A percentile compares a stretch with the other conserved stretches of the same genome.
These are phyloP conservation scores for Erannis defoliaria DNA, from an alignment of 2,888 invertebrate genomes.

Conservation along the genomic window DNA sequence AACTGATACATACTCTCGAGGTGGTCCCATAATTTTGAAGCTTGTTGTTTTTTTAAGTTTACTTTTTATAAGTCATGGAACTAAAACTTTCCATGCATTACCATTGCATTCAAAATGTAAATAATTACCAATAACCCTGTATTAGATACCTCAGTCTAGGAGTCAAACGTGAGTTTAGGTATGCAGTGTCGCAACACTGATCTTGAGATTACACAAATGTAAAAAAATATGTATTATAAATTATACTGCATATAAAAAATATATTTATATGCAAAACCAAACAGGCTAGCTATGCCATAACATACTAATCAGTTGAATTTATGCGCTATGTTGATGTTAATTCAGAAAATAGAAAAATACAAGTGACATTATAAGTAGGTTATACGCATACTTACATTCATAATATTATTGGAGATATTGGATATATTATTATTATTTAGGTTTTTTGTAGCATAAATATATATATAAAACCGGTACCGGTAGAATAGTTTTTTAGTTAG, in stretches of 20 bases:
- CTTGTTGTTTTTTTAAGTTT: too few relatives aligned
- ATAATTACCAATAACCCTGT: too few relatives aligned
- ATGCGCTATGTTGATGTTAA: background rate
- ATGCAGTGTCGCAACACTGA: constrained; percentile 36
- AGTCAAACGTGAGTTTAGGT: constrained; percentile 21
- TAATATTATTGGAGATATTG: too few relatives aligned
- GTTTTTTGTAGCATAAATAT: too few relatives aligned
- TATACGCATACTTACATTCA: background rate
- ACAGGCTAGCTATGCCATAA: background rate
- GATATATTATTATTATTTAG: too few relatives aligned
- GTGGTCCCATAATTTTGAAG: too few relatives aligned
- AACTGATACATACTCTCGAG: too few relatives aligned
- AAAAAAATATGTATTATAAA: background rate
- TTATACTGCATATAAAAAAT: background rate
- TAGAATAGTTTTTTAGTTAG: too few relatives aligned
- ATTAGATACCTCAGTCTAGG: background rate
- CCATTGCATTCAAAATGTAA: too few relatives aligned
- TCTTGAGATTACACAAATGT: constrained; percentile 13
- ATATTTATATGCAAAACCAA: constrained; percentile 27
- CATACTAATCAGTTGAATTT: constrained; percentile 3
- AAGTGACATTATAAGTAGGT: background rate
- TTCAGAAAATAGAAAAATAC: background rate
- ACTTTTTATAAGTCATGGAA: too few relatives aligned
- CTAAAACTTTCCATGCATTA: too few relatives aligned
- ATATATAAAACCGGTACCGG: too few relatives aligned